Percentiles rank a stretch among this genome's conserved stretches.
Conservation (phyloP, 2,888 invertebrate species). For the Pteria penguin region DNA sequence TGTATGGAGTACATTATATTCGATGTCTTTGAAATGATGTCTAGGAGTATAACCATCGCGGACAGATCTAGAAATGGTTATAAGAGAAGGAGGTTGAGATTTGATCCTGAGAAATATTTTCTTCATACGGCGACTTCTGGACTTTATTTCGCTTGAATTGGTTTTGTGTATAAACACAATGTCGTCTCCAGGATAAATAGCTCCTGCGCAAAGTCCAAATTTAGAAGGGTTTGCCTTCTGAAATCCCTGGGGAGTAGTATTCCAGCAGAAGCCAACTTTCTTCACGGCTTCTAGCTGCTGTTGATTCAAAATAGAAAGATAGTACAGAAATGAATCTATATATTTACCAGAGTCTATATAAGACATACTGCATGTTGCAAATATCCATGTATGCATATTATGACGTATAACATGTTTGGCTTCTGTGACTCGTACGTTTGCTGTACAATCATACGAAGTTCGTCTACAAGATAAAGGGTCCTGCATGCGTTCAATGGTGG, state of each 20-base stretch:
- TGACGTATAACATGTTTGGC: not conserved
- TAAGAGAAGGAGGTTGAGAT: constrained; percentile 49
- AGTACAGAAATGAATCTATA: not conserved
- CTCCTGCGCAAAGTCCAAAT: constrained; percentile 63
- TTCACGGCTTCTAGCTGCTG: constrained; percentile 54
- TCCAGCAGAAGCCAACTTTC: constrained; percentile 62
- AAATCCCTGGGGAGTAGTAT: constrained; percentile 55
- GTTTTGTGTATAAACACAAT: constrained; percentile 57
- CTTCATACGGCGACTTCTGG: constrained; percentile 45
- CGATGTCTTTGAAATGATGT: constrained; percentile 58
- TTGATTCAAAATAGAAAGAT: not conserved
- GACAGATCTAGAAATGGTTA: constrained; percentile 69
- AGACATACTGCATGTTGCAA: not conserved
- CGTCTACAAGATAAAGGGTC: not conserved
- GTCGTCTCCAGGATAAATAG: constrained; percentile 55
- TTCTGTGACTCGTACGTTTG: not conserved
- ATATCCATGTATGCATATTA: not conserved
- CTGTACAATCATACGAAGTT: not conserved
- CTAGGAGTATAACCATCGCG: constrained; percentile 74
- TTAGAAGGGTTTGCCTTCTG: constrained; percentile 22
- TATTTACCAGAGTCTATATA: not conserved
- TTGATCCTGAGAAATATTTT: constrained; percentile 40
- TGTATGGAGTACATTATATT: constrained; percentile 53
- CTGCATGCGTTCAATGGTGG: not conserved
- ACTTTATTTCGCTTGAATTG: constrained; percentile 44